Evolutionary conservation across 37 sponge, comb jelly and placozoan species (phyloP).

Genomic region (Cladorhizidae sp.): DNA sequence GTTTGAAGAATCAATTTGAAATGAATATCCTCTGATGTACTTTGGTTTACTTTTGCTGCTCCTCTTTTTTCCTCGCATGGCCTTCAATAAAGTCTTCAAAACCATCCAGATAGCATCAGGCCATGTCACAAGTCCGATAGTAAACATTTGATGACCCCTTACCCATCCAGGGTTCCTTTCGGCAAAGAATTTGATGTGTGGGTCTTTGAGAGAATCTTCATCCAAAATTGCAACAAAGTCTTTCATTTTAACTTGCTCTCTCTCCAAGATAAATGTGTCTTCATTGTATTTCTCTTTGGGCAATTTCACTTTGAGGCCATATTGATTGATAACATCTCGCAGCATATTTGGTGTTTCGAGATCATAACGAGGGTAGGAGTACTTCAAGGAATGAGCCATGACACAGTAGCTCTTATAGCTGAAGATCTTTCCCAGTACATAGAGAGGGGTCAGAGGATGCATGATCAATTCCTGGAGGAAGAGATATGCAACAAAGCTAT

Average conservation of each 20-base stretch:
- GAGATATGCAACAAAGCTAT: conserved; percentile 46
- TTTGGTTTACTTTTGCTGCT: not conserved
- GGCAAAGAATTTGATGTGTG: conserved; percentile 73
- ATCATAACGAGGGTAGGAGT: conserved; percentile 55
- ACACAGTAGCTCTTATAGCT: conserved; percentile 84
- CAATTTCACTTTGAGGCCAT: conserved; percentile 24
- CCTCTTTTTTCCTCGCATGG: not conserved
- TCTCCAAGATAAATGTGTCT: conserved; percentile 49
- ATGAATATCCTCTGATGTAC: no score
- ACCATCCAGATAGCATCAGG: not conserved
- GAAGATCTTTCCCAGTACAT: conserved; percentile 59
- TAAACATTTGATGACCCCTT: conserved; percentile 57
- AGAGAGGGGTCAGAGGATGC: conserved; percentile 71
- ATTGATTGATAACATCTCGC: conserved; percentile 54
- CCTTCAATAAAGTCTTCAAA: not conserved
- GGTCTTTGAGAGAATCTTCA: conserved; percentile 39
- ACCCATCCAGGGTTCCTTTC: conserved; percentile 71
- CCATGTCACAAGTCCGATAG: conserved; percentile 39
- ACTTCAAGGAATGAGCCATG: not conserved
- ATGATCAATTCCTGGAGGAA: conserved; percentile 38
- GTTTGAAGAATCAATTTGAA: no score
- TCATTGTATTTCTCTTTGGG: conserved; percentile 41
- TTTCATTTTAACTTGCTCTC: conserved; percentile 40
- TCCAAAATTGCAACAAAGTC: conserved; percentile 36
- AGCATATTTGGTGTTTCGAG: conserved; percentile 37